Conservation (phyloP, 2,797 vertebrate species). For the Ptychobarbus kaznakovi region DNA sequence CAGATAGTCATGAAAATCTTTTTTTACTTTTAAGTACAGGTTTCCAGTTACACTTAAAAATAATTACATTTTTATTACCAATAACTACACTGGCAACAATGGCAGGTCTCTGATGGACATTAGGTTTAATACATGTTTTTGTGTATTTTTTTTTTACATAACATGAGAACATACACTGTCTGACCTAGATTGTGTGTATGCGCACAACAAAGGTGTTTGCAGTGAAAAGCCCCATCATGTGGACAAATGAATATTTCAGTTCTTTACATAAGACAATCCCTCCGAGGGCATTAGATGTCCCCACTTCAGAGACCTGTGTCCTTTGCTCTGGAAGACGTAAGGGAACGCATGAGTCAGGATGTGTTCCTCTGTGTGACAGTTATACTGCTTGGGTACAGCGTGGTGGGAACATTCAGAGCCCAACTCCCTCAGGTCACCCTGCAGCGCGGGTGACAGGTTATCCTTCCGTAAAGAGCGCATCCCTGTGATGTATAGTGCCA, state of each 20-base stretch:
- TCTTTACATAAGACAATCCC: conserved; percentile 62
- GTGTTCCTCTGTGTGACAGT: conserved; percentile 61
- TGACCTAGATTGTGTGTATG: conserved; percentile 48
- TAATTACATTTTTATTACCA: neutral
- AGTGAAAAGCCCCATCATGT: conserved; percentile 55
- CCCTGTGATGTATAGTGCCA: conserved; percentile 27
- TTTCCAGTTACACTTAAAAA: neutral
- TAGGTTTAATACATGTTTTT: neutral
- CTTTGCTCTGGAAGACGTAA: conserved; percentile 54
- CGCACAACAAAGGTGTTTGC: conserved; percentile 50
- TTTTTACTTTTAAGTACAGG: neutral
- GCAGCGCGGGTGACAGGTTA: conserved; percentile 32
- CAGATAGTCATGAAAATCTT: neutral
- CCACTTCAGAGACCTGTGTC: conserved; percentile 53
- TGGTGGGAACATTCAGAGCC: conserved; percentile 58
- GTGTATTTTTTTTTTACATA: neutral
- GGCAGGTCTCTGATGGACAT: neutral
- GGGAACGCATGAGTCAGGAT: conserved; percentile 57
- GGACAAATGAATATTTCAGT: conserved; percentile 64
- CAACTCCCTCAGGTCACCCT: conserved; percentile 47
- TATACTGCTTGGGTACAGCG: conserved; percentile 51
- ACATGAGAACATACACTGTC: neutral
- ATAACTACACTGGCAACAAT: neutral
- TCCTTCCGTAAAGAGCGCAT: conserved; percentile 35
- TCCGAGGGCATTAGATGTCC: conserved; percentile 59